Evolutionary conservation across 2,113 vertebrate genomes (phyloP).

Genomic region (Pogonocichla stellata): DNA sequence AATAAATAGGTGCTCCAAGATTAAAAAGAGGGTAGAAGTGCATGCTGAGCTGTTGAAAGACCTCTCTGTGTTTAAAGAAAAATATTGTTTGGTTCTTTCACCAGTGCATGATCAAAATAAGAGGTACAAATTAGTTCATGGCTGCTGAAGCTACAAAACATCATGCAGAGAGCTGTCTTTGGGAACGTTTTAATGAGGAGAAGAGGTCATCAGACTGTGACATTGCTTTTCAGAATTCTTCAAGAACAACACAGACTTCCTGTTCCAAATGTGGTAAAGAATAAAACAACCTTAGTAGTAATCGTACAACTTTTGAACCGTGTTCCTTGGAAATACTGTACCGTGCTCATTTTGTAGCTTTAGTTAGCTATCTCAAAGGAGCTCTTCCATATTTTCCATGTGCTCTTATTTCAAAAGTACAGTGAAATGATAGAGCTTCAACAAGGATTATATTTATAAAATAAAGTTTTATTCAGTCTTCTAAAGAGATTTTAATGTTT

Average conservation of each 20-base stretch:
- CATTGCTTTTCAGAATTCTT: slow-evolving; percentile 90
- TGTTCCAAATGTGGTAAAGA: slow-evolving; percentile 86
- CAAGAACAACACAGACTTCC: slow-evolving; percentile 91
- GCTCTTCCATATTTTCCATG: slow-evolving; percentile 82
- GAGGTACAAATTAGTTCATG: slow-evolving; percentile 89
- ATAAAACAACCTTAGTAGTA: slow-evolving; percentile 89
- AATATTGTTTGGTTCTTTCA: slow-evolving; percentile 88
- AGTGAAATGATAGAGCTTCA: slow-evolving; percentile 77
- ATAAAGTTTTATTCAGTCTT: slow-evolving; percentile 86
- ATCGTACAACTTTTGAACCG: slow-evolving; percentile 87
- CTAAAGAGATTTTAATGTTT: slow-evolving; percentile 84
- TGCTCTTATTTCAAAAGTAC: slow-evolving; percentile 86
- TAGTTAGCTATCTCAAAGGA: slow-evolving; percentile 85
- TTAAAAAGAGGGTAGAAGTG: slow-evolving; percentile 91
- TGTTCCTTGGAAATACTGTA: slow-evolving; percentile 82
- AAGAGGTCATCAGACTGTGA: slow-evolving; percentile 91
- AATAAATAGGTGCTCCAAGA: slow-evolving; percentile 96
- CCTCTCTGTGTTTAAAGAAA: slow-evolving; percentile 86
- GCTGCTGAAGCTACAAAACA: slow-evolving; percentile 88
- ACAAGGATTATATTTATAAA: slow-evolving; percentile 86
- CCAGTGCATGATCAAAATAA: slow-evolving; percentile 92
- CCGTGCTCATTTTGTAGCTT: slow-evolving; percentile 83
- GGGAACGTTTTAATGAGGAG: slow-evolving; percentile 98
- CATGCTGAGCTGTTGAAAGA: slow-evolving; percentile 85
- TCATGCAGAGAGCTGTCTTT: slow-evolving; percentile 91